phyloP scores from a whole-genome alignment of 2,113 vertebrate genomes.

The Octodon degus region DNA sequence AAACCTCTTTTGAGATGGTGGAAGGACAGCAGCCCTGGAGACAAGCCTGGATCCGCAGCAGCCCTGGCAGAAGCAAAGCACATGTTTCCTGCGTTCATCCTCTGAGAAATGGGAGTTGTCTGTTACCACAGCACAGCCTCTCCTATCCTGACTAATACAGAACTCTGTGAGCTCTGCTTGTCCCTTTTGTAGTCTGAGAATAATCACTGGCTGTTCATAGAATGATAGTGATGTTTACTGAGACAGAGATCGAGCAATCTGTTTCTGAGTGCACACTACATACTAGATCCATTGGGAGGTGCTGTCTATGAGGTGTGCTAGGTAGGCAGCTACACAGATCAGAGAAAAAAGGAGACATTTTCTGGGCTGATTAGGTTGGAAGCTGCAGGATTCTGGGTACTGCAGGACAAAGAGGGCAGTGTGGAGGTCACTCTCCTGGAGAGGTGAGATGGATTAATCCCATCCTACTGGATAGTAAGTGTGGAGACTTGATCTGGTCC shows the following conservation, averaged over 20 bases:
- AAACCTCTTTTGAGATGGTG: neutral
- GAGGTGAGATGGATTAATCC: neutral
- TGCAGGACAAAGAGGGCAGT: neutral
- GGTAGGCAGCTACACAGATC: neutral
- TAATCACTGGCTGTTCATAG: neutral
- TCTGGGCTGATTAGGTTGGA: neutral
- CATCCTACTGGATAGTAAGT: neutral
- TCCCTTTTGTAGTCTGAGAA: neutral
- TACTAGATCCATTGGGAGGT: neutral
- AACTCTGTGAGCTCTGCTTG: neutral
- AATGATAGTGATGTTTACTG: neutral
- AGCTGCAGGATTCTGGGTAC: neutral
- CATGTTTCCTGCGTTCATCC: neutral
- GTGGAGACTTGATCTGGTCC: neutral
- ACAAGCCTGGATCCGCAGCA: neutral
- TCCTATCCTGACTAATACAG: neutral
- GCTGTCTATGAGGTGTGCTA: neutral
- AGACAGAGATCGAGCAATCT: neutral
- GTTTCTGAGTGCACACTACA: neutral
- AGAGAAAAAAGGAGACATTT: constrained; percentile 20
- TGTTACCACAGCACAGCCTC: neutral
- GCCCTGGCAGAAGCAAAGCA: neutral
- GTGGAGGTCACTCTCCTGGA: neutral
- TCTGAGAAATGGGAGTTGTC: neutral
- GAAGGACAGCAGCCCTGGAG: neutral